phyloP scores from a whole-genome alignment of 2,113 vertebrate genomes.

The Tenebrosternarchus preto region DNA sequence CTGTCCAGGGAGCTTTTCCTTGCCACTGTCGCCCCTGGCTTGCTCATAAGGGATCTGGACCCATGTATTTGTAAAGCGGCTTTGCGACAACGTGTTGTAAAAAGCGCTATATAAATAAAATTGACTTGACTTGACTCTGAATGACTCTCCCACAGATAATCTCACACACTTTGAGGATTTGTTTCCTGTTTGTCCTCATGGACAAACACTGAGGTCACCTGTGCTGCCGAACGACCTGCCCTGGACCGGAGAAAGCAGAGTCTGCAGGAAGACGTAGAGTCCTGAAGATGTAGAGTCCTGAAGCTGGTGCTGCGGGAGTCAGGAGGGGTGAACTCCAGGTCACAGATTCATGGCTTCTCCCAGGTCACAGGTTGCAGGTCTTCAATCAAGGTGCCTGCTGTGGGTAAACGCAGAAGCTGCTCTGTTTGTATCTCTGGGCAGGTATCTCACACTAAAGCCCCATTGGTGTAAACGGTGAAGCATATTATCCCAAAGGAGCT shows the following conservation, averaged over 20 bases:
- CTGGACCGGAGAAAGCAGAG: too few species aligned
- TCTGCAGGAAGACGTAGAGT: not conserved
- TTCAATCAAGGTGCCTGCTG: slow-evolving; percentile 61
- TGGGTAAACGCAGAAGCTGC: slow-evolving; percentile 60
- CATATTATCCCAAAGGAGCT: slow-evolving; percentile 58
- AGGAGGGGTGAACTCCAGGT: slow-evolving; percentile 46
- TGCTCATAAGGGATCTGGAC: too few species aligned
- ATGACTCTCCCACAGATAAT: slow-evolving; percentile 73
- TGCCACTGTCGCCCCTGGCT: too few species aligned
- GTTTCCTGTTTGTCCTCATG: slow-evolving; percentile 71
- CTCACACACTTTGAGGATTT: slow-evolving; percentile 72
- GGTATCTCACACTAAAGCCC: slow-evolving; percentile 45
- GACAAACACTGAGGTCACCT: slow-evolving; percentile 72
- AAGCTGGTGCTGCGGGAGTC: too few species aligned
- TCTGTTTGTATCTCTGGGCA: slow-evolving; percentile 61
- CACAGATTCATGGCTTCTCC: slow-evolving; percentile 66
- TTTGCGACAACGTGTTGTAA: too few species aligned
- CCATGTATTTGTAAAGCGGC: too few species aligned
- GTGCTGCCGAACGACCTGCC: slow-evolving; percentile 45
- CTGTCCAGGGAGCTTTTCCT: too few species aligned
- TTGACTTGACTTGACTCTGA: slow-evolving; percentile 26
- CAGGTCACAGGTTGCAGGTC: slow-evolving; percentile 59
- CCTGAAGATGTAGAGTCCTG: not conserved
- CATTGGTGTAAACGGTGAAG: slow-evolving; percentile 59
- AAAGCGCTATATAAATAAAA: too few species aligned